Conservation (phyloP, 2,888 invertebrate genomes). For the Ariolimax columbianus region DNA sequence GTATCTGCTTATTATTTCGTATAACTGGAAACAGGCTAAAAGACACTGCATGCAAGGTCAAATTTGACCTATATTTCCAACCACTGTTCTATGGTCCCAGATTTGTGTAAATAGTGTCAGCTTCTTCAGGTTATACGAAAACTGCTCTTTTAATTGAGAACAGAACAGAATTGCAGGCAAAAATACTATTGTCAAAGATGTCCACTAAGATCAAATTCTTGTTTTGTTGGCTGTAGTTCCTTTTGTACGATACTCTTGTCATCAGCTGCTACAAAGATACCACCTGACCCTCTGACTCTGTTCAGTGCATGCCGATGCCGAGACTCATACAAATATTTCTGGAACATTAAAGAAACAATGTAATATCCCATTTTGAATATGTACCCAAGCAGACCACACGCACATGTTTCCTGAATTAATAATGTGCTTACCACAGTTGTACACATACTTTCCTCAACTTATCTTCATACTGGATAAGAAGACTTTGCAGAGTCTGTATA, state of each 20-base stretch:
- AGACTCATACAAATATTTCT: slow-evolving; percentile 98
- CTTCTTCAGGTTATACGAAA: background rate
- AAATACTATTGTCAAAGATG: slow-evolving; percentile 12
- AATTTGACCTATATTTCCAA: too few relatives aligned
- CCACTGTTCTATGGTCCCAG: too few relatives aligned
- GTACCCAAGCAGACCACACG: too few relatives aligned
- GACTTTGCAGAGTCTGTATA: too few relatives aligned
- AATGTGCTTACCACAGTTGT: too few relatives aligned
- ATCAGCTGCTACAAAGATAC: slow-evolving; percentile 84
- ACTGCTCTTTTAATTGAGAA: background rate
- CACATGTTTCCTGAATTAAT: too few relatives aligned
- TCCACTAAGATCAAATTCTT: slow-evolving; percentile 25
- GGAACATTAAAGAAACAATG: slow-evolving; percentile 74
- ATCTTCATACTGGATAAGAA: too few relatives aligned
- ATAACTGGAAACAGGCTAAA: too few relatives aligned
- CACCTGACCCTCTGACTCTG: slow-evolving; percentile 95
- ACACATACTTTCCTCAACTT: too few relatives aligned
- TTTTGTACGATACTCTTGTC: slow-evolving; percentile 5
- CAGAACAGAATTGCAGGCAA: background rate
- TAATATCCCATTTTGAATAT: too few relatives aligned
- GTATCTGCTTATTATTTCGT: too few relatives aligned
- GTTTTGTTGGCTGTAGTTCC: slow-evolving; percentile 15
- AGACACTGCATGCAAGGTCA: too few relatives aligned
- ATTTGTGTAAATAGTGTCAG: background rate
- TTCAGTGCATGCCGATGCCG: slow-evolving; percentile 97